Conservation (phyloP, 2,797 vertebrate species). For the Rallus crepitans region DNA sequence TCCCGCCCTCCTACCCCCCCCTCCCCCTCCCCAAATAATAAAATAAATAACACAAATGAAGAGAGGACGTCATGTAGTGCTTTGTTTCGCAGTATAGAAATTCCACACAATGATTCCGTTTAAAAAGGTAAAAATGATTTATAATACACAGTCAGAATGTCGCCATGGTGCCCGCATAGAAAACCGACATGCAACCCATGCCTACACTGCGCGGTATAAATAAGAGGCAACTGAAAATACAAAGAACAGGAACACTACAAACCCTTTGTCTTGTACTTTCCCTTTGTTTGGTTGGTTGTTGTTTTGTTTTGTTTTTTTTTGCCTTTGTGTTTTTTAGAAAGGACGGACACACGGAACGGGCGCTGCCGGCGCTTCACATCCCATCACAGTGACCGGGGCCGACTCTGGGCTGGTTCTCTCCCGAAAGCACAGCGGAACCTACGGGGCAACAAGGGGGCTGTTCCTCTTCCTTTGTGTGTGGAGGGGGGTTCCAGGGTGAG, state of each 20-base stretch:
- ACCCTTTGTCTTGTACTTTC: not conserved
- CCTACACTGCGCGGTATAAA: conserved; percentile 71
- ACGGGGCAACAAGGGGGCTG: not conserved
- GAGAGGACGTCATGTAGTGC: conserved; percentile 73
- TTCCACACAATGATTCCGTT: conserved; percentile 67
- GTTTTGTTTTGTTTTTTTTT: not conserved
- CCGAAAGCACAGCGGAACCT: not conserved
- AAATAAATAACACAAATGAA: conserved; percentile 73
- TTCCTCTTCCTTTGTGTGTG: not conserved
- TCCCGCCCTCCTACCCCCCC: too few relatives aligned
- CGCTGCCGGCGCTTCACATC: conserved; percentile 61
- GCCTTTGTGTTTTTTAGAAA: conserved; percentile 29
- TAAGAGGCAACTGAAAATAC: conserved; percentile 71
- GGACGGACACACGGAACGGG: conserved; percentile 48
- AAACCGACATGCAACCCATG: conserved; percentile 73
- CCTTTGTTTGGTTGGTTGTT: not conserved
- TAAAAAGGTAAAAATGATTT: conserved; percentile 77
- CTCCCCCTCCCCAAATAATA: conserved; percentile 20
- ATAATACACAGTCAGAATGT: conserved; percentile 71
- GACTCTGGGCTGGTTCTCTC: not conserved
- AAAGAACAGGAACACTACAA: conserved; percentile 70
- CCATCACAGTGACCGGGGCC: conserved; percentile 73
- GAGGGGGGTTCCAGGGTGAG: not conserved
- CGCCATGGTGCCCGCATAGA: conserved; percentile 62
- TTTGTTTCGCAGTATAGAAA: conserved; percentile 70